Evolutionary conservation across 2,797 vertebrate species (phyloP), one percentile per base, ranked within the genome.

Genomic region (Lycodopsis pacificus): DNA sequence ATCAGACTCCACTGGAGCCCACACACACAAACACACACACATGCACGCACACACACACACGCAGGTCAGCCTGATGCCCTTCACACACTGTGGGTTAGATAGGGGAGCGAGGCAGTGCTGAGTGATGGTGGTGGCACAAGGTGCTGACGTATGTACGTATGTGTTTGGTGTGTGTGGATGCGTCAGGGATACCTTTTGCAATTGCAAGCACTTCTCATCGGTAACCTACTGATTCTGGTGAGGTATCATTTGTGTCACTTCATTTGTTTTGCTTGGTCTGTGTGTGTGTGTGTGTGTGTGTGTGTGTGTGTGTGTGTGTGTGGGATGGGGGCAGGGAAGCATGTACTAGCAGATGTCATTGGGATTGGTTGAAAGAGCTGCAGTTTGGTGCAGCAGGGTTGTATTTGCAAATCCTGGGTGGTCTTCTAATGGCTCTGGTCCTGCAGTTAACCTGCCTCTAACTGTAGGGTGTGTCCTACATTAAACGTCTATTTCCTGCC

Each of bases 381-480:
- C 90, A 88, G 90, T 93, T 87, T 89, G 90, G 86, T 92, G 86
- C 89, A 88, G 91, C 91, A 88, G 87, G 82, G 85, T 89, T 93
- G 91, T 91, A 91, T 94, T 93, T 93, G 91, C 84, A 90, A 93
- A 92, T 93, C 89, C 92, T 94, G 93, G 93, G 93, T 94, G 93
- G 93, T 94, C 93, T 92, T 90, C 90, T 94, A 93, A 94, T 94
- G 92, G 90, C 90, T 91, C 91, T 92, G 91, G 92, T 94, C 92
- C 84, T 91, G 92, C 92, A 92, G 92, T 93, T 94, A 93, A 94
- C 93, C 93, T 94, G 93, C 91, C 93, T 94, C 91, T 94, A 94
- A 94, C 93, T 93, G 93, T 92, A 93, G 93, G 93, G 93, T 94
- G 93, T 94, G 93, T 94, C 93, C 93, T 94, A 93, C 92, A 94